These are phyloP conservation scores for Aethina tumida DNA, from an alignment of 1,140 invertebrate species.

Conservation along the genomic window DNA sequence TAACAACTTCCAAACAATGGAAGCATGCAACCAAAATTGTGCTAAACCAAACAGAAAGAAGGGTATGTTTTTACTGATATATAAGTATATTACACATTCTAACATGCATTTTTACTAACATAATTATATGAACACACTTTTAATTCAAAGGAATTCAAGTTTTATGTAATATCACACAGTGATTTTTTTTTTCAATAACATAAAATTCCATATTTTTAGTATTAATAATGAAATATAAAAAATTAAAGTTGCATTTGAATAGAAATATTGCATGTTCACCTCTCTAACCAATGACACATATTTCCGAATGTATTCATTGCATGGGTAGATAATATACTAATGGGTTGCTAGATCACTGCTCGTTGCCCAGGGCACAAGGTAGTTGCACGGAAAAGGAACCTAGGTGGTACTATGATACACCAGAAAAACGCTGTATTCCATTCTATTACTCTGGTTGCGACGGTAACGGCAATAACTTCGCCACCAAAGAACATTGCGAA, in stretches of 20 bases:
- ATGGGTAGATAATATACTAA: too few relatives aligned
- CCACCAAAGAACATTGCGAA: constrained; percentile 65
- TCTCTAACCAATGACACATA: too few relatives aligned
- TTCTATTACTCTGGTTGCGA: constrained; percentile 93
- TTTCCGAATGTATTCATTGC: too few relatives aligned
- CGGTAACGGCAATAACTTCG: constrained; percentile 84
- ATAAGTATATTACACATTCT: not conserved
- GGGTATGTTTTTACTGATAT: constrained; percentile 44
- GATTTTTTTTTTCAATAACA: too few relatives aligned
- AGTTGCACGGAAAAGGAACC: constrained; percentile 68
- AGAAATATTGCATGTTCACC: too few relatives aligned
- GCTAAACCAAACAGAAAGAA: constrained; percentile 57
- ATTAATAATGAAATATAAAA: too few relatives aligned
- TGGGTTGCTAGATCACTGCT: constrained; percentile 62
- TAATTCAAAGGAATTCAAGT: too few relatives aligned
- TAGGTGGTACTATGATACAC: constrained; percentile 78
- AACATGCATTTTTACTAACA: too few relatives aligned
- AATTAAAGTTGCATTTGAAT: too few relatives aligned
- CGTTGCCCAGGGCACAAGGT: constrained; percentile 65
- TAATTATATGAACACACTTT: too few relatives aligned
- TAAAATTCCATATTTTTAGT: too few relatives aligned
- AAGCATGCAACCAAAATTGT: constrained; percentile 70
- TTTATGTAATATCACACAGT: too few relatives aligned
- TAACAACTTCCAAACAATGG: constrained; percentile 77
- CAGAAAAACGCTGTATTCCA: constrained; percentile 79